Evolutionary conservation across 2,797 vertebrate genomes (phyloP), one percentile per base, ranked within the genome.

Genomic region (Pangasius macronema): DNA sequence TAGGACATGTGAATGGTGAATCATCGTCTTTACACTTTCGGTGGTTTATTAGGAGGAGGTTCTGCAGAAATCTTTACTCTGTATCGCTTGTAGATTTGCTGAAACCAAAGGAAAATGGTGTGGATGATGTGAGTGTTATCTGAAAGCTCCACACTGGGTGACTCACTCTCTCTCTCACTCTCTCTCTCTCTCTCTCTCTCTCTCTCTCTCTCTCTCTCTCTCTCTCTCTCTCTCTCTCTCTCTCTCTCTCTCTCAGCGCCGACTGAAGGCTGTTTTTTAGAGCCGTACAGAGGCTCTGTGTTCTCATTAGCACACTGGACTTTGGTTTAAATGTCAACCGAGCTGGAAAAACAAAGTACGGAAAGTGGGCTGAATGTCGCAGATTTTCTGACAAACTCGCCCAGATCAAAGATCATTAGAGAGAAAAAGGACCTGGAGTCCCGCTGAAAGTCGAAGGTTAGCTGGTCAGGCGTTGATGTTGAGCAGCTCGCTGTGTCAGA

Each of bases 141-240:
- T 80, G n/a, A 33, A 55, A 79, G 55, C 77, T 77, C 63, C 83
- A 33, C 59, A 75, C 84, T 53, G 13, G 33, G 89, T 91, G 91
- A 93, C 88, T 93, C 86, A 92, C 91, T 53, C 92, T 90, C 91
- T 88, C 90, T 93, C 92, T 91, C 85, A 57, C 18, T 20, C 9
- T 20, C n/a, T 33, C 51, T 79, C 51, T 10, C 22, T 75, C 39
- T 53, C 76, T 57, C 16, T 20, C n/a, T 20, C 18, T 5, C 3
- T 51, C 24, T 79, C 76, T 57, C n/a, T n/a, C n/a, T n/a, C n/a
- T n/a, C n/a, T n/a, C n/a, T n/a, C n/a, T n/a, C n/a, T n/a, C n/a
- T n/a, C n/a, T n/a, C n/a, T n/a, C n/a, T n/a, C n/a, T 91, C 91
- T 89, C 89, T 93, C 92, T 91, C 85, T 81, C 11, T 39, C 11